Evolutionary conservation across 23 tunicate genomes (phyloP).

Genomic region (Ascidia mentula): DNA sequence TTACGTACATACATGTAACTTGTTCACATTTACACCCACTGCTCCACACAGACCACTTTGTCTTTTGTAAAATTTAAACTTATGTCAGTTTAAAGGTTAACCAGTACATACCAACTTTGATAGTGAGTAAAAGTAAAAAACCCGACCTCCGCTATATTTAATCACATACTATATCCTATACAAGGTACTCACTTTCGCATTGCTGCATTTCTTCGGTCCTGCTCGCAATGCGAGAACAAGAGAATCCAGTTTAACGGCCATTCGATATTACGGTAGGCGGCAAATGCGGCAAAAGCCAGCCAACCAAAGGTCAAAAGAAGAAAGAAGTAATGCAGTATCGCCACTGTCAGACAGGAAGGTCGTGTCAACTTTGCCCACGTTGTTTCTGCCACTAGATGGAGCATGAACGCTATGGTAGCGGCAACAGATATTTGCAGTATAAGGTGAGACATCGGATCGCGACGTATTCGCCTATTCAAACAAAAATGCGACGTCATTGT

Average conservation of each 20-base stretch:
- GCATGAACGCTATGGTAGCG: neutral
- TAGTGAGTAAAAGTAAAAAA: no score
- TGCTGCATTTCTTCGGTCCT: constrained; percentile 9
- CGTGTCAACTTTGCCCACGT: constrained; percentile 29
- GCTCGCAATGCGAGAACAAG: constrained; percentile 25
- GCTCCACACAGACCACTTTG: no score
- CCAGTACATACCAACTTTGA: no score
- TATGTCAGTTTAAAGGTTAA: no score
- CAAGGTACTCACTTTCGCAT: constrained; percentile 9
- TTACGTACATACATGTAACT: no score
- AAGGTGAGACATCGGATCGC: constrained; percentile 8
- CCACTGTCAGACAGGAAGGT: constrained; percentile 19
- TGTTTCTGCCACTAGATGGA: neutral
- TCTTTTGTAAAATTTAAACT: no score
- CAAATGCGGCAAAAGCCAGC: constrained; percentile 1
- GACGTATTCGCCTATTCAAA: constrained; percentile 15
- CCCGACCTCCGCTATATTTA: no score
- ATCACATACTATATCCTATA: neutral
- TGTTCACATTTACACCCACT: no score
- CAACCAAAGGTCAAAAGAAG: neutral
- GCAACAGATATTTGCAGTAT: constrained; percentile 17
- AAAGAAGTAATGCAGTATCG: constrained; percentile 20
- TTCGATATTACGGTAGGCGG: constrained; percentile 9
- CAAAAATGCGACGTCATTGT: no score
- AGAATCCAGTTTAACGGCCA: constrained; percentile 27